phyloP scores from a whole-genome alignment of 2,113 vertebrate genomes.

The Paratilapia polleni region DNA sequence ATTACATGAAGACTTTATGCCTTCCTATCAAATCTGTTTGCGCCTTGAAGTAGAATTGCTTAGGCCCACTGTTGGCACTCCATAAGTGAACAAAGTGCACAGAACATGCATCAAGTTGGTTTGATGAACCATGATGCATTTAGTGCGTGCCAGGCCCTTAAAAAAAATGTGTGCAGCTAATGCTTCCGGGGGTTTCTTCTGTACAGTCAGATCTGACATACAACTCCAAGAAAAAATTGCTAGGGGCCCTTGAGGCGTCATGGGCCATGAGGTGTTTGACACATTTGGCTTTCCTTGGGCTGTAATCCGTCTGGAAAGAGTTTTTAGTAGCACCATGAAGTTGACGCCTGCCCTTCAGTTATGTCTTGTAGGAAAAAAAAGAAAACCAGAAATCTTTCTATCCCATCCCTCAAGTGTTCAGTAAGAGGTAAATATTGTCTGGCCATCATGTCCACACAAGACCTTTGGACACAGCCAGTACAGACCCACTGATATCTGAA shows the following conservation, averaged over 20 bases:
- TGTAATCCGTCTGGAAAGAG: not conserved
- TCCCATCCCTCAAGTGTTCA: conserved; percentile 29
- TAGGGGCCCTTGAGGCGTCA: not conserved
- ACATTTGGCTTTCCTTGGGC: not conserved
- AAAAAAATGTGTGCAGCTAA: conserved; percentile 6
- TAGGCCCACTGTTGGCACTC: not conserved
- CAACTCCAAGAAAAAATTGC: not conserved
- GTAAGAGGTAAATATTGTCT: conserved; percentile 48
- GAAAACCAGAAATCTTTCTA: conserved; percentile 7
- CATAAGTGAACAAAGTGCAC: not conserved
- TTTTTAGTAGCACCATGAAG: conserved; percentile 12
- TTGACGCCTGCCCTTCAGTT: not conserved
- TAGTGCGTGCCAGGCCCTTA: not conserved
- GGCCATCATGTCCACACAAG: not conserved
- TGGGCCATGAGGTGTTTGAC: not conserved
- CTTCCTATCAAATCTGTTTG: not conserved
- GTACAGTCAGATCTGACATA: conserved; percentile 3
- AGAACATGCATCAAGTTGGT: not conserved
- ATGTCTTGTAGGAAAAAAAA: not conserved
- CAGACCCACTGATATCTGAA: conserved; percentile 50
- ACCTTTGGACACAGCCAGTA: conserved; percentile 16
- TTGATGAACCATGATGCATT: not conserved
- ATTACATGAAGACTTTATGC: not conserved
- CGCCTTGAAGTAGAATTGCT: not conserved
- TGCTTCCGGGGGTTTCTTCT: not conserved